phyloP scores from a whole-genome alignment of 1,140 invertebrate genomes.

The silkworm (Bombyx mori) region ASM3026992v2 NC_085119.1:4601001-4601500 shows the following conservation, averaged over 20 bases:
- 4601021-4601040: conserved; percentile 10
- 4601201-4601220: not conserved
- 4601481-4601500: too few species aligned
- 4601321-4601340: too few species aligned
- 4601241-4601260: not conserved
- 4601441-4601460: too few species aligned
- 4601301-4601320: too few species aligned
- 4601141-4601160: conserved; percentile 10
- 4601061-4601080: conserved; percentile 12
- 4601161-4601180: conserved; percentile 6
- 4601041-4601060: conserved; percentile 13
- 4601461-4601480: too few species aligned
- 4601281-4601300: not conserved
- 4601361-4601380: too few species aligned
- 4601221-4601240: not conserved
- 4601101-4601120: conserved; percentile 19
- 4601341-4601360: too few species aligned
- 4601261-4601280: not conserved
- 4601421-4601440: too few species aligned
- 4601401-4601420: too few species aligned
- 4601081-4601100: conserved; percentile 17
- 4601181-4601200: conserved; percentile 9
- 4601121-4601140: conserved; percentile 16
- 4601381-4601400: too few species aligned
- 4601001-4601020: conserved; percentile 2